Base-by-base conservation (phyloP, 2,113 vertebrate species). In the Lipotes vexillifer region DNA sequence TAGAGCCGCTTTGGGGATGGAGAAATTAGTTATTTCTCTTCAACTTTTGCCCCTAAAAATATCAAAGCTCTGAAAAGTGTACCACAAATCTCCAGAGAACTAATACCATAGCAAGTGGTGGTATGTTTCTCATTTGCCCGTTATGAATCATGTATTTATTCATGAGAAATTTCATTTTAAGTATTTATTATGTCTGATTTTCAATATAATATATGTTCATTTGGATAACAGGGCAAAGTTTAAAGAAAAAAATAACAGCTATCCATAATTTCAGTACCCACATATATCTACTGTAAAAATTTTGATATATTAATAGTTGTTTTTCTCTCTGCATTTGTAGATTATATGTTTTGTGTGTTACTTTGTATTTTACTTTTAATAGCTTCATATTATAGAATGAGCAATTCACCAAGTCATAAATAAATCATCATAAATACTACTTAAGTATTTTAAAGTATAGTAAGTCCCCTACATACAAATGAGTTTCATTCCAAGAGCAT, bases 11-110 rank as follows among this genome's bases (percentile, higher is more conserved):
- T 52, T 88, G 75, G 59, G 71, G 55, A 85, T 88, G 77, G 66
- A 38, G 55, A 92, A 98, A 95, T 90, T 88, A 80, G 44, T 94
- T 83, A 89, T 83, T 94, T 94, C n/a, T 87, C 83, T 92, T 94
- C 65, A 88, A 81, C 41, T 90, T 44, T 90, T 84, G 75, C 61
- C 44, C 52, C 21, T 81, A 57, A 69, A 95, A 81, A 74, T 87
- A 71, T 46, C 44, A 96, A 94, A 61, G 9, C 31, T 72, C 71
- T 94, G 59, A 94, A 93, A 94, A 94, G 23, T 89, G 3, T 66
- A 63, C 69, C 41, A 93, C 72, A 93, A 15, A 83, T 63, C 86
- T 96, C 46, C 78, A 8, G 69, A 95, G 46, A 96, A 94, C 61
- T 85, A 68, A 87, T 75, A 72, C 4, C 81, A 12, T 94, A 69